Percentiles rank a stretch among this genome's conserved stretches.
Conservation (phyloP, 1,140 invertebrate genomes). For the Wiebesia pumilae region DNA sequence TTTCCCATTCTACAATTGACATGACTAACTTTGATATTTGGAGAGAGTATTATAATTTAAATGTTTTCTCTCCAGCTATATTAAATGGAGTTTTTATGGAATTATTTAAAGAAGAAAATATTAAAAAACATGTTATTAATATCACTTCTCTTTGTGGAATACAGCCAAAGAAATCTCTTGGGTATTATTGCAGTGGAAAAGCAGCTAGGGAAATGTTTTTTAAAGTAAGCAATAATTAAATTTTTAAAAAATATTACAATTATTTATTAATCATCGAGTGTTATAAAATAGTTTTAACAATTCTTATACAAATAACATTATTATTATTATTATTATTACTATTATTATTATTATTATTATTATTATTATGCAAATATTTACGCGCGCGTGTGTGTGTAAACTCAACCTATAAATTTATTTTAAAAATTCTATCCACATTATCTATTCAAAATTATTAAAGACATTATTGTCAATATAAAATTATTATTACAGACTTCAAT, state of each 20-base stretch:
- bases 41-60: slow-evolving; percentile 84
- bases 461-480: neutral
- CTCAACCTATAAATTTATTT: neutral
- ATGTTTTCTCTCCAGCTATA: slow-evolving; percentile 85
- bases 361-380: slow-evolving; percentile 10
- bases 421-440: too few relatives aligned
- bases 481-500: neutral
- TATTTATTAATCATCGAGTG: neutral
- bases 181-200: slow-evolving; percentile 90
- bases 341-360: neutral
- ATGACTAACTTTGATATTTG: slow-evolving; percentile 79
- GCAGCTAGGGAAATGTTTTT: slow-evolving; percentile 96
- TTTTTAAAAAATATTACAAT: slow-evolving; percentile 5
- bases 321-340: neutral
- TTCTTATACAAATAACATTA: slow-evolving; percentile 15
- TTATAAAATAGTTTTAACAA: slow-evolving; percentile 3
- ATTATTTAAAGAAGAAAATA: slow-evolving; percentile 71
- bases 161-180: slow-evolving; percentile 84
- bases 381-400: neutral
- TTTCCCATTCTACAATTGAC: slow-evolving; percentile 78
- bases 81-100: slow-evolving; percentile 87
- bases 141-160: slow-evolving; percentile 90
- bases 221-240: slow-evolving; percentile 74
- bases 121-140: slow-evolving; percentile 84
- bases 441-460: neutral